phyloP scores from a whole-genome alignment of 1,140 invertebrate species.

The Lethrus apterus region DNA sequence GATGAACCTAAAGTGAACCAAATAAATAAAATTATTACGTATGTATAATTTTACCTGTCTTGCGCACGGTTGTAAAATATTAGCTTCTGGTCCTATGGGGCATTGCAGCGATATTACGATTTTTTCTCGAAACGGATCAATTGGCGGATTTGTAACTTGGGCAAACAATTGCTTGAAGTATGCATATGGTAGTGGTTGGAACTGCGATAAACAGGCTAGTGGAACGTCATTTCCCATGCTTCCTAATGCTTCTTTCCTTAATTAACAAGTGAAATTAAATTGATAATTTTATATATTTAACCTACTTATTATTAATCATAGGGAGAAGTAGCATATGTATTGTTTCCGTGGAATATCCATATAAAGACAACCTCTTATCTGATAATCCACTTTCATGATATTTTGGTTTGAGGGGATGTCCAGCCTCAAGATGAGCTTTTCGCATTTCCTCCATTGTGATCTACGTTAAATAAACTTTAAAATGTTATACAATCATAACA shows the following conservation, averaged over 20 bases:
- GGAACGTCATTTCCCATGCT: constrained; percentile 99
- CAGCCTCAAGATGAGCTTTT: constrained; percentile 42
- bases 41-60: too few relatives aligned
- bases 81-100: constrained; percentile 86
- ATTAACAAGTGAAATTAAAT: constrained; percentile 2
- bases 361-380: constrained; percentile 83
- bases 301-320: constrained; percentile 94
- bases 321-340: constrained; percentile 89
- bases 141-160: constrained; percentile 99
- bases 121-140: constrained; percentile 98
- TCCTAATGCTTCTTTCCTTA: constrained; percentile 94
- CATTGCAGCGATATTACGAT: constrained; percentile 97
- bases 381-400: constrained; percentile 50
- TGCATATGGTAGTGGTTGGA: constrained; percentile 90
- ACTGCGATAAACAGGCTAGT: constrained; percentile 89
- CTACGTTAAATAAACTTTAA: constrained; percentile 38
- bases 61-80: constrained; percentile 85
- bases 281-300: constrained; percentile 29
- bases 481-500: background rate
- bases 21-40: constrained; percentile 2
- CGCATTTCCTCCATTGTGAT: constrained; percentile 63
- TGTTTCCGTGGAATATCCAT: constrained; percentile 92
- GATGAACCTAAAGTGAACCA: constrained; percentile 54
- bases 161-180: constrained; percentile 99
- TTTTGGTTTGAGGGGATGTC: constrained; percentile 43